Evolutionary conservation across 2,888 invertebrate species (phyloP), one percentile per base, ranked within the genome.

Genomic region (Polydrusus tereticollis): DNA sequence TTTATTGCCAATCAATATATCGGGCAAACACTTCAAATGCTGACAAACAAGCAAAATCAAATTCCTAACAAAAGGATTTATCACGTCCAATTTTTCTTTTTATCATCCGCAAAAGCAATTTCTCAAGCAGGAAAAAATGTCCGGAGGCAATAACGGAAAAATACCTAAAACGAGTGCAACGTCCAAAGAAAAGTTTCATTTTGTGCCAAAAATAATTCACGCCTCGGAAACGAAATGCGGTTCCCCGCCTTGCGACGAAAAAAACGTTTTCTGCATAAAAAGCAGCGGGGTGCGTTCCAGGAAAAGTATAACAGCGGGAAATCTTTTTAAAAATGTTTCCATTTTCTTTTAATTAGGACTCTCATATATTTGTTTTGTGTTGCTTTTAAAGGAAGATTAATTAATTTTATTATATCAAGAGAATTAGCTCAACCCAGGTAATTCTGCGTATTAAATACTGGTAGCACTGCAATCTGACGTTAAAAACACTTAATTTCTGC

Each of bases 151-250:
- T 55, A 55, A 55, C 52, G 29, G 10, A 10, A 29, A 55, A 55
- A 55, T 55, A 55, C 29, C 52, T 29, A 29, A 55, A 55, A 55
- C 18, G 52, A 55, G 52, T 55, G 52, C 52, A 55, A 14, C 52
- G 52, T 55, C 29, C 52, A 45, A 55, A 16, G 52, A 29, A 55
- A 55, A 55, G 52, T 55, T 55, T 55, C 52, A 55, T 55, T 55
- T 29, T 16, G 29, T 18, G 5, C 14, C 29, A 18, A 18, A 52
- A 55, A 55, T 55, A 55, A 29, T 55, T 29, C 14, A 55, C 52
- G 52, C 29, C 23, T 29, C 14, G 52, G 0, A 14, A 29, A 16
- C 29, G 29, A 55, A 55, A 29, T 55, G 16, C 10, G 52, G 52
- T 29, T 16, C 16, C 29, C 29, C 52, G 52, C 29, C 14, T 18